phyloP scores from a whole-genome alignment of 2,797 vertebrate species.

The Takifugu ocellatus region DNA sequence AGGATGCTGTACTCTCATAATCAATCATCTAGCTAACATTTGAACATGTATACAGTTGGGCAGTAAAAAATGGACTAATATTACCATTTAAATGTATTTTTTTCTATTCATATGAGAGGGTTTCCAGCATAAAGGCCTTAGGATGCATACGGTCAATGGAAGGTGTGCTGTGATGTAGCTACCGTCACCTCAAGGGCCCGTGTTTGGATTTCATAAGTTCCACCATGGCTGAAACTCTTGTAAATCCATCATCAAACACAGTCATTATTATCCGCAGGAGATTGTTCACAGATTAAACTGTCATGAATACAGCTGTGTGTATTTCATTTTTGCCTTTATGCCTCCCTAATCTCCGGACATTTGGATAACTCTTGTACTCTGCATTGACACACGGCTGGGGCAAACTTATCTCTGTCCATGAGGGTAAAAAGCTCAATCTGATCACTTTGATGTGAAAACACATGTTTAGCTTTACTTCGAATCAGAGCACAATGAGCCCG shows the following conservation, averaged over 20 bases:
- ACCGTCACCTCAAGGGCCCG: not conserved
- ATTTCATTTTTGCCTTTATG: not conserved
- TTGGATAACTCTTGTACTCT: slow-evolving; percentile 2
- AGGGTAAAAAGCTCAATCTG: slow-evolving; percentile 43
- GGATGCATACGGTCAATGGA: too few relatives aligned
- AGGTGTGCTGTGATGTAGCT: not conserved
- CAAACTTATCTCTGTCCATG: slow-evolving; percentile 28
- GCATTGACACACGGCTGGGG: slow-evolving; percentile 27
- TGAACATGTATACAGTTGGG: slow-evolving; percentile 23
- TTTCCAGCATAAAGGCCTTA: too few relatives aligned
- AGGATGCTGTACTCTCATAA: slow-evolving; percentile 56
- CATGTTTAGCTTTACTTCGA: slow-evolving; percentile 61
- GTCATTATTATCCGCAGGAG: not conserved
- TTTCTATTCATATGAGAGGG: too few relatives aligned
- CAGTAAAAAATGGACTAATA: not conserved
- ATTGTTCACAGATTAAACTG: not conserved
- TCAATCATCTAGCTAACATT: slow-evolving; percentile 33
- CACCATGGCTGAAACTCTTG: not conserved
- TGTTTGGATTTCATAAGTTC: not conserved
- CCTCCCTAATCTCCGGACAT: slow-evolving; percentile 8
- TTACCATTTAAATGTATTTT: too few relatives aligned
- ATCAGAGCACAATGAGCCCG: slow-evolving; percentile 50
- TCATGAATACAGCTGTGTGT: not conserved
- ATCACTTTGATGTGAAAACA: slow-evolving; percentile 68
- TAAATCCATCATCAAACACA: not conserved